Percentiles rank a stretch among this genome's conserved stretches.
These are phyloP conservation scores for Muscidifurax raptorellus DNA, from an alignment of 1,140 invertebrate species.

Conservation along the genomic window DNA sequence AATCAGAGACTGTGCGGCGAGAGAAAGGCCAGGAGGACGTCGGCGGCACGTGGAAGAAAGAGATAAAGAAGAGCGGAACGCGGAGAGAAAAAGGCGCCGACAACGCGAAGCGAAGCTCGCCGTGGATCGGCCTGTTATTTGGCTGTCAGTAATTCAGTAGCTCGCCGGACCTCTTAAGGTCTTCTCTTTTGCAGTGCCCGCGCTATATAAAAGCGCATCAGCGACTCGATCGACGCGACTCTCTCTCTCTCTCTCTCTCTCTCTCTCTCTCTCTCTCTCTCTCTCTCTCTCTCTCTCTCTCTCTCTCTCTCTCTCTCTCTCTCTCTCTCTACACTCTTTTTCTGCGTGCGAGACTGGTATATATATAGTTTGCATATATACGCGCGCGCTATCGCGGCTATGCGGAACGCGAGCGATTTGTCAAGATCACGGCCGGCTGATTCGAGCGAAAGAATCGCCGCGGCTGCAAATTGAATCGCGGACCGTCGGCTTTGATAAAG, in stretches of 20 bases:
- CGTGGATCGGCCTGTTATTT: conserved; percentile 67
- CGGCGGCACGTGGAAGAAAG: conserved; percentile 30
- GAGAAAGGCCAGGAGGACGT: background rate
- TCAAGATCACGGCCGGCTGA: conserved; percentile 49
- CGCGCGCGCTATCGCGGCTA: conserved; percentile 12
- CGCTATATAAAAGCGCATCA: conserved; percentile 6
- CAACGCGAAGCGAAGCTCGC: conserved; percentile 55
- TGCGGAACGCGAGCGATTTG: conserved; percentile 44
- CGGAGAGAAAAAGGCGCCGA: conserved; percentile 55
- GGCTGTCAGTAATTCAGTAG: conserved; percentile 71
- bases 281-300: background rate
- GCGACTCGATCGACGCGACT: conserved; percentile 63
- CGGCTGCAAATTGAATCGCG: conserved; percentile 48
- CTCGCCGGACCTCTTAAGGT: conserved; percentile 59
- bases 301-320: too few relatives aligned
- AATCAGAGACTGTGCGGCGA: conserved; percentile 6
- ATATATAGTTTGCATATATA: conserved; percentile 36
- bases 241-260: conserved; percentile 45
- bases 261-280: conserved; percentile 23
- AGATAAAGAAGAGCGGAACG: conserved; percentile 30
- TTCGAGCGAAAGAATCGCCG: conserved; percentile 18
- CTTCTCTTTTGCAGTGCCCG: background rate
- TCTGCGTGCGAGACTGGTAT: background rate
- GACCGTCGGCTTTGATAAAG: conserved; percentile 36
- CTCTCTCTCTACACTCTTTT: conserved; percentile 8